These are phyloP conservation scores for Paramormyrops kingsleyae DNA, from an alignment of 2,113 vertebrate genomes.

Conservation along the genomic window DNA sequence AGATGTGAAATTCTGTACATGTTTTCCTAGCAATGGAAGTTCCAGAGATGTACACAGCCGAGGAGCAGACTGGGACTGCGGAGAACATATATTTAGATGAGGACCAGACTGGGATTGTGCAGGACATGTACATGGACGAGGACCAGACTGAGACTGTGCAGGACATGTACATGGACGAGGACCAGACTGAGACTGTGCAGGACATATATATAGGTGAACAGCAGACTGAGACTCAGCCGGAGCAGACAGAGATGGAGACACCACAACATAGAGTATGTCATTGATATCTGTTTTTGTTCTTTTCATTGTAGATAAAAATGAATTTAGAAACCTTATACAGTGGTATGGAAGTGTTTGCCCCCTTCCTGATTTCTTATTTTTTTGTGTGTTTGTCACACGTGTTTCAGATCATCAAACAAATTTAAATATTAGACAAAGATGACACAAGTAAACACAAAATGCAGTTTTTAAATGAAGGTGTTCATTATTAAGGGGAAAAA, in stretches of 20 bases:
- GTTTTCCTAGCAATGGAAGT: constrained; percentile 51
- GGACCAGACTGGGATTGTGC: not conserved
- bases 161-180: constrained; percentile 30
- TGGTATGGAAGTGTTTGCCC: no score
- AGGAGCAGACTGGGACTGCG: not conserved
- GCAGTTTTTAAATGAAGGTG: no score
- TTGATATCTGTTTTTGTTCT: not conserved
- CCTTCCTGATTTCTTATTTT: no score
- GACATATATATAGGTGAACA: not conserved
- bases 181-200: constrained; percentile 11
- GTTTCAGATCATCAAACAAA: no score
- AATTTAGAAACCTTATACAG: not conserved
- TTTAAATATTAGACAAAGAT: no score
- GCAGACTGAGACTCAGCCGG: not conserved
- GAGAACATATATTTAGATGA: not conserved
- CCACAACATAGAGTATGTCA: not conserved
- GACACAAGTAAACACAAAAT: no score
- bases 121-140: not conserved
- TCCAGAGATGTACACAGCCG: constrained; percentile 2
- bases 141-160: not conserved
- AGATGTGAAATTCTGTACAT: not conserved
- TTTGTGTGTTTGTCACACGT: no score
- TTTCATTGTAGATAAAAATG: not conserved
- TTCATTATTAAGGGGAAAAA: no score
- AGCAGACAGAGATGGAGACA: not conserved